Base-by-base conservation (phyloP, 2,888 invertebrate genomes). In the Patella caerulea region DNA sequence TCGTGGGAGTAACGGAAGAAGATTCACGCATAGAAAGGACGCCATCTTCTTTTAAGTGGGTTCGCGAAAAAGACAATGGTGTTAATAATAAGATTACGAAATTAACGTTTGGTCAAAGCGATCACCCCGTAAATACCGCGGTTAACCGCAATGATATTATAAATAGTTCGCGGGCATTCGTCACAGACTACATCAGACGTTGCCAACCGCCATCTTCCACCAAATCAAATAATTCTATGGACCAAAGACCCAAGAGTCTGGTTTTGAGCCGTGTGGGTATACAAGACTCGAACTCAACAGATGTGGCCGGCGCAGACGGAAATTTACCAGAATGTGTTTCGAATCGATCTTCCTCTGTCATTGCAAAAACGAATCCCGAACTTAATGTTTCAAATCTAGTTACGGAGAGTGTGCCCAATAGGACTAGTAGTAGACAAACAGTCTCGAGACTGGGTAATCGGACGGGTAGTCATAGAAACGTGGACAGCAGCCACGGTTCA, bases 101-200 rank as follows among this genome's bases (percentile, higher is more conserved):
- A 72, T 15, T 76, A 19, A 72, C 76, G 14, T 76, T 72, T 52
- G 29, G 71, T 12, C 76, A 76, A 12, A 71, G 56, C 19, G 71
- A 72, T 29, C 59, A 72, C 15, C 45, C 45, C 9, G 11, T 24
- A 0, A 65, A 19, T 11, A 19, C 65, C 9, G 19, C 65, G 14
- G 65, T 65, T 19, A 24, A 65, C 14, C 65, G 65, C 24, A 19
- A 65, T 19, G 24, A 65, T 19, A 65, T 65, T 65, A 65, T 65
- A 65, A 65, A 65, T 11, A 65, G 65, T 17, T 65, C 65, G 19
- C 65, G 65, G 14, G 65, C 65, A 7, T 65, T 65, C 24, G 65
- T 65, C 24, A 65, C 65, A 0, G 24, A 65, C 11, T 65, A 65
- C 14, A 65, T 65, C 24, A 65, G 17, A 65, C 65, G 65, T 12